Percentiles rank a stretch among this genome's conserved stretches.
Conservation (phyloP, 35 echinoderm and acorn worm species). For the Apostichopus parvimensis region DNA sequence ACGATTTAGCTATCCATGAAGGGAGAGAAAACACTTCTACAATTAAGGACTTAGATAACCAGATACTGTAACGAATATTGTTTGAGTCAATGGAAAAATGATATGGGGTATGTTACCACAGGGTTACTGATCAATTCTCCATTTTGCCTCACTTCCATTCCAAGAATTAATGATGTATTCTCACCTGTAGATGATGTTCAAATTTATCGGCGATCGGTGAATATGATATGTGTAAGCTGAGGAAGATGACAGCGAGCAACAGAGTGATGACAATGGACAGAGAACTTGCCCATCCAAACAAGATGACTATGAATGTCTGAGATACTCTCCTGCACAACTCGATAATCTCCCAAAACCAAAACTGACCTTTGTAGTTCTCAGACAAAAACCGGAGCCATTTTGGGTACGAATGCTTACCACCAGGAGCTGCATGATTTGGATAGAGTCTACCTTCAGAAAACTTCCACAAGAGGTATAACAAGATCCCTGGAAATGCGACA, state of each 20-base stretch:
- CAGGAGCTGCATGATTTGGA: too few species aligned
- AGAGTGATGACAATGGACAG: conserved; percentile 27
- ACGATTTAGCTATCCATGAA: too few species aligned
- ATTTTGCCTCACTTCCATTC: too few species aligned
- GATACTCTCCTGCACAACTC: conserved; percentile 45
- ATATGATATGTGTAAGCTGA: conserved; percentile 29
- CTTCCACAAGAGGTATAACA: conserved; percentile 32
- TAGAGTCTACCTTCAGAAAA: neutral
- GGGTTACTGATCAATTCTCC: too few species aligned
- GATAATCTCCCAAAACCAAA: conserved; percentile 66
- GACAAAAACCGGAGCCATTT: conserved; percentile 48
- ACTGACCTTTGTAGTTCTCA: conserved; percentile 59
- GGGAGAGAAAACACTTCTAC: too few species aligned
- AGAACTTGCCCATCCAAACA: conserved; percentile 40
- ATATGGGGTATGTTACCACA: too few species aligned
- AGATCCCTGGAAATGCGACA: conserved; percentile 30
- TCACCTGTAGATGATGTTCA: conserved; percentile 53
- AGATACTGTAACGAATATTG: too few species aligned
- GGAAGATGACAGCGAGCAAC: conserved; percentile 19
- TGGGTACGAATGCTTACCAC: neutral
- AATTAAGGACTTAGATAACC: too few species aligned
- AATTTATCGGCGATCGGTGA: conserved; percentile 18
- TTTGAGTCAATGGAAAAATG: too few species aligned
- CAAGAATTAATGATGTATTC: neutral
- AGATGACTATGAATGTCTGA: conserved; percentile 34